A percentile compares a stretch with the other conserved stretches of the same genome.
phyloP scores from a whole-genome alignment of 2,797 vertebrate species.

The Urocyon cinereoargenteus region DNA sequence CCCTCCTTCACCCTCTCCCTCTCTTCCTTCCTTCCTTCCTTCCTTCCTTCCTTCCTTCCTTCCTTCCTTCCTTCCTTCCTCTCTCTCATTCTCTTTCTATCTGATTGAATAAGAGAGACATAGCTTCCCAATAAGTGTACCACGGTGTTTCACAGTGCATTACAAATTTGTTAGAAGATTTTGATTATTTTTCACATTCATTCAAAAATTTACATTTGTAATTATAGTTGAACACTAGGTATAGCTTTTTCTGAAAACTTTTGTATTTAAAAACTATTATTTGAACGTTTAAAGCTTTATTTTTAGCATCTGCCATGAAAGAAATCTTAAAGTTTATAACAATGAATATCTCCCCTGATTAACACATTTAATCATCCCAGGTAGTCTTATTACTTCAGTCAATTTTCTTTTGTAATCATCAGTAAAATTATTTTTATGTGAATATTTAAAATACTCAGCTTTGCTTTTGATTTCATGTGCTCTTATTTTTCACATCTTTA shows the following conservation, averaged over 20 bases:
- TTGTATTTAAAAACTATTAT: constrained; percentile 3
- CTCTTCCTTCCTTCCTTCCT: not conserved
- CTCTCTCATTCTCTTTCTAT: not conserved
- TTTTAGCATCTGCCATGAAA: not conserved
- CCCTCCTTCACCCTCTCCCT: too few relatives aligned
- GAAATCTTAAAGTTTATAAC: not conserved
- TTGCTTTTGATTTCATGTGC: constrained; percentile 16
- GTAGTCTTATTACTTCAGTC: constrained; percentile 23
- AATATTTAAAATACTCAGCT: constrained; percentile 58
- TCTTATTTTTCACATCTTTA: constrained; percentile 48
- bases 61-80: not conserved
- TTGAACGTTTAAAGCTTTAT: constrained; percentile 16
- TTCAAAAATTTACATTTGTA: constrained; percentile 15
- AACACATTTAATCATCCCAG: constrained; percentile 26
- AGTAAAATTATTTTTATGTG: constrained; percentile 12
- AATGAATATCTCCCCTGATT: not conserved
- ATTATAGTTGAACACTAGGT: not conserved
- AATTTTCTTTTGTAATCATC: constrained; percentile 17
- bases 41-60: not conserved
- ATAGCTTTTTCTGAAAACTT: not conserved
- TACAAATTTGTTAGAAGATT: not conserved
- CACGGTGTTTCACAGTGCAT: not conserved
- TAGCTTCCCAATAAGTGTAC: not conserved
- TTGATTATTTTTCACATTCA: not conserved
- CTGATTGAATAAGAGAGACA: not conserved